A percentile compares a stretch with the other conserved stretches of the same genome.
phyloP scores from a whole-genome alignment of 1,140 invertebrate genomes.

The Ericerus pela region DNA sequence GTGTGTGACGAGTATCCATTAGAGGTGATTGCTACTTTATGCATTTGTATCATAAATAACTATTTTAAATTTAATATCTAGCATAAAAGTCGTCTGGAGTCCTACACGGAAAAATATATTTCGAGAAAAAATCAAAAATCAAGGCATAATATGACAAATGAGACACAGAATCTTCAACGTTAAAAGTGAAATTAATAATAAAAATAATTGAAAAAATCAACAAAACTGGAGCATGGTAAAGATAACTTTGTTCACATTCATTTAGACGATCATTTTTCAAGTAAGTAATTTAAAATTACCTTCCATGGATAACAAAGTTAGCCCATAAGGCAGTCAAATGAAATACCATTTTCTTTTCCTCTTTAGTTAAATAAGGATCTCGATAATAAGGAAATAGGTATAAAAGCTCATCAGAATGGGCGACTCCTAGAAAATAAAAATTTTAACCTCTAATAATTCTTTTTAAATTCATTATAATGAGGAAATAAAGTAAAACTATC shows the following conservation, averaged over 20 bases:
- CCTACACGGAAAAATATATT: neutral
- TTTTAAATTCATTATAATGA: constrained; percentile 4
- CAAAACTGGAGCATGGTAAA: too few species aligned
- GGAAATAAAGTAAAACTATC: neutral
- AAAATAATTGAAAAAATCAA: neutral
- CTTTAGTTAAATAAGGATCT: constrained; percentile 24
- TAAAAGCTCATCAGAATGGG: constrained; percentile 34
- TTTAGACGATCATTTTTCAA: too few species aligned
- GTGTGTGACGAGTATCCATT: too few species aligned
- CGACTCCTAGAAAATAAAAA: constrained; percentile 28
- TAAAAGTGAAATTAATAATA: neutral
- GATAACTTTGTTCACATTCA: too few species aligned
- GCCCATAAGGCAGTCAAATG: constrained; percentile 34
- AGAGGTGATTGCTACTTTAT: too few species aligned
- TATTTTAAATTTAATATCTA: too few species aligned
- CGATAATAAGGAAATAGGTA: constrained; percentile 33
- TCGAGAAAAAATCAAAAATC: too few species aligned
- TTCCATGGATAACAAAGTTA: constrained; percentile 32
- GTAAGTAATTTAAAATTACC: too few species aligned
- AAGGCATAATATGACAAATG: too few species aligned
- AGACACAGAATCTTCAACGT: neutral
- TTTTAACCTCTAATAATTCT: neutral
- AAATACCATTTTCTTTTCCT: constrained; percentile 30
- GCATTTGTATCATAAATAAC: too few species aligned
- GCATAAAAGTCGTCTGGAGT: too few species aligned